Evolutionary conservation across 1,140 invertebrate species (phyloP), one percentile per base, ranked within the genome.

Genomic region (Eciton burchellii): DNA sequence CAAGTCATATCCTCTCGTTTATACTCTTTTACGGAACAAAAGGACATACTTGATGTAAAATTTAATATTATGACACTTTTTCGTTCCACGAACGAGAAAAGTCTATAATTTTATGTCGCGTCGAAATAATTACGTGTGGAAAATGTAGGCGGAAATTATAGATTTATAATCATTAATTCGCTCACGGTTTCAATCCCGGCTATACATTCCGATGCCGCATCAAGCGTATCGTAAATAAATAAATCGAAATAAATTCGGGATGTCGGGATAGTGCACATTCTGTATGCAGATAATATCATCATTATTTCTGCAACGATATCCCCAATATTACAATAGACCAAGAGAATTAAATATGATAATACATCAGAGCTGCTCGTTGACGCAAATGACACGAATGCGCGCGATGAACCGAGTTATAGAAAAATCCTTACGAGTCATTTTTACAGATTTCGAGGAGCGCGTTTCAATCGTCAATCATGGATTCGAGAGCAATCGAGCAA

Each of bases 21-120:
- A 35, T 2, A 35, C 35, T 35, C 35, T 52, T 76, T 76, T 26
- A 19, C 1, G 19, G 59, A 19, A 65, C 65, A 76, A 76, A 65
- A 52, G 11, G 60, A 76, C 63, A 26, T 63, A 76, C 19, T 12
- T 41, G 21, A 65, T 54, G 19, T 41, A n/a, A 24, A 63, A 49
- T 74, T 12, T n/a, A 29, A n/a, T 43, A 49, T 29, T 0, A 14
- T 14, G 29, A 9, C 5, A 6, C 8, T 57, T 35, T 57, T 16
- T 19, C 12, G 9, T 43, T 41, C 12, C 2, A 29, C 41, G 35
- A 57, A 70, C 19, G 5, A 68, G 29, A n/a, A 5, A n/a, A 35
- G 16, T 19, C 3, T 2, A 9, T 6, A 26, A 45, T 45, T 79
- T 56, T 63, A 14, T 63, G 12, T 41, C 26, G 35, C 2, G n/a